Conservation (phyloP, 2,797 vertebrate species). For the Streptopelia turtur region DNA sequence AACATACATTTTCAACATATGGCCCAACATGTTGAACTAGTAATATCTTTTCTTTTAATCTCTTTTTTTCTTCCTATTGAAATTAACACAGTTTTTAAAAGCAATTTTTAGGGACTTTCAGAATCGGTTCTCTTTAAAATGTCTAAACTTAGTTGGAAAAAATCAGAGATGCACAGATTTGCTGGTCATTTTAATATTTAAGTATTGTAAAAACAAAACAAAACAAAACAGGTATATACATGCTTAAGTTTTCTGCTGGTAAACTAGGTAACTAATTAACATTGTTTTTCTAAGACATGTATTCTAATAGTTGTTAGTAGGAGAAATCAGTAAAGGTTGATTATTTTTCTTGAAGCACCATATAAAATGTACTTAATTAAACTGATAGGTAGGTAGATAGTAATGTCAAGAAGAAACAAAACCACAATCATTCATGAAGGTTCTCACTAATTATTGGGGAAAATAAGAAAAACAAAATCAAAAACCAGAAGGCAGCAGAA, state of each 20-base stretch:
- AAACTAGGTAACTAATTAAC: neutral
- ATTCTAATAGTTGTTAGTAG: neutral
- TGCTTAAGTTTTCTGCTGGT: neutral
- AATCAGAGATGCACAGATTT: neutral
- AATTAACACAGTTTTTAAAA: neutral
- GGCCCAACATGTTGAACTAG: neutral
- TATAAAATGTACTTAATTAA: neutral
- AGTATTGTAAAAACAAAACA: neutral
- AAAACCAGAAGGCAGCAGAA: neutral
- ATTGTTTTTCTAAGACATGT: neutral
- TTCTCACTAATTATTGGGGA: neutral
- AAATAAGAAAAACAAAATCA: neutral
- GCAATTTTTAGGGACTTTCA: neutral
- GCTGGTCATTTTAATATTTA: neutral
- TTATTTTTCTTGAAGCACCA: neutral
- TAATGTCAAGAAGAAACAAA: neutral
- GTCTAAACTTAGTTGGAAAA: neutral
- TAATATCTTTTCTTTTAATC: neutral
- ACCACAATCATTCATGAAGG: neutral
- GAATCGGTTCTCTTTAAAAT: neutral
- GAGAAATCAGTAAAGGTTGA: neutral
- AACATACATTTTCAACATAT: neutral
- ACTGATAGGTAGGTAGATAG: neutral
- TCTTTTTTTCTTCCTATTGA: neutral
- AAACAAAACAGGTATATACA: rapidly evolving